A percentile compares a stretch with the other conserved stretches of the same genome.
Evolutionary conservation across 2,888 invertebrate species (phyloP).

Genomic region (Polymixis flavicincta): DNA sequence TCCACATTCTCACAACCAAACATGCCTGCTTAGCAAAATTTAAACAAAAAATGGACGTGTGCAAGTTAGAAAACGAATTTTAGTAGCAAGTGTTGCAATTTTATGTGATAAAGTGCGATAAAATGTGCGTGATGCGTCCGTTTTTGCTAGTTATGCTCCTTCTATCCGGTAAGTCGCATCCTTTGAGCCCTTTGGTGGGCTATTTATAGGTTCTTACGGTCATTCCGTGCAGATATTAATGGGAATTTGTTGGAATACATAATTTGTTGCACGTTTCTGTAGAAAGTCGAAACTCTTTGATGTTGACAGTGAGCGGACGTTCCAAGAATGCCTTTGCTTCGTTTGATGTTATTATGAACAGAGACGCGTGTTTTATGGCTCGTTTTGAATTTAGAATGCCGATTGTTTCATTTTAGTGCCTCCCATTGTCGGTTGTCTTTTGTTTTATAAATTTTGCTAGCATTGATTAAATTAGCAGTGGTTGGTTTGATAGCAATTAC

Average conservation of each 20-base stretch:
- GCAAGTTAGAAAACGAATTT: slow-evolving; percentile 58
- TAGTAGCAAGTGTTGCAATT: slow-evolving; percentile 67
- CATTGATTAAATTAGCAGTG: background rate
- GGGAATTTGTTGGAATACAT: slow-evolving; percentile 78
- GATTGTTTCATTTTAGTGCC: slow-evolving; percentile 52
- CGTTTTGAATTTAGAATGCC: slow-evolving; percentile 62
- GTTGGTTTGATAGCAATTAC: background rate
- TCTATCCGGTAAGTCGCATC: slow-evolving; percentile 87
- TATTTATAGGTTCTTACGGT: slow-evolving; percentile 86
- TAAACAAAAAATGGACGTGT: slow-evolving; percentile 74
- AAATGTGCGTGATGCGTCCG: slow-evolving; percentile 82
- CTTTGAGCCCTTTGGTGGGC: slow-evolving; percentile 79
- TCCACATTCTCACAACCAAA: slow-evolving; percentile 69
- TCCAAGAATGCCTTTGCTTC: slow-evolving; percentile 63
- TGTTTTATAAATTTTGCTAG: background rate
- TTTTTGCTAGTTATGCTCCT: slow-evolving; percentile 80
- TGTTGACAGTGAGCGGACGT: slow-evolving; percentile 67
- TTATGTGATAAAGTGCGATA: slow-evolving; percentile 76
- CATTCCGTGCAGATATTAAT: slow-evolving; percentile 84
- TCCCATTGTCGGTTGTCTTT: slow-evolving; percentile 9
- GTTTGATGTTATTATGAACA: slow-evolving; percentile 72
- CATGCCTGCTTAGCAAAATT: slow-evolving; percentile 73
- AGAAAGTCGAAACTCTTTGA: slow-evolving; percentile 72
- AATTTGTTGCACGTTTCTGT: slow-evolving; percentile 72
- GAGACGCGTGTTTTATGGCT: slow-evolving; percentile 65